Percentiles rank a stretch among this genome's conserved stretches.
phyloP scores from a whole-genome alignment of 2,888 invertebrate species.

The Drosophila prostipennis region DNA sequence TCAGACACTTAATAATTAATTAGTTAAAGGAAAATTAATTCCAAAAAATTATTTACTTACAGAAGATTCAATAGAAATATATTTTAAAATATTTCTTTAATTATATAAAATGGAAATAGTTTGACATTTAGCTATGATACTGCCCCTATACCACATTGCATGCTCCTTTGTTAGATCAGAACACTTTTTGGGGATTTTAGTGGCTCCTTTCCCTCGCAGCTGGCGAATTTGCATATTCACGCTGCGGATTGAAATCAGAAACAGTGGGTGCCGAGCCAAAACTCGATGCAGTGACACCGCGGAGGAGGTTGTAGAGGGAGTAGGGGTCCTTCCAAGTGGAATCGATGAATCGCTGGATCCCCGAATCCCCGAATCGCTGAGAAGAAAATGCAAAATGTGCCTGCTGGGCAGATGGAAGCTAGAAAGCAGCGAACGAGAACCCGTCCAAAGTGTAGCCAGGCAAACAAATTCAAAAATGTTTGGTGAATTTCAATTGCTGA shows the following conservation, averaged over 20 bases:
- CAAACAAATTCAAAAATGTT: constrained; percentile 81
- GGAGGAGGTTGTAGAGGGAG: constrained; percentile 1
- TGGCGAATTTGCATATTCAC: constrained; percentile 75
- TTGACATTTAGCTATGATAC: neutral
- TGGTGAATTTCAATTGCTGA: constrained; percentile 81
- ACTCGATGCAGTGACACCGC: constrained; percentile 55
- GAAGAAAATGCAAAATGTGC: constrained; percentile 75
- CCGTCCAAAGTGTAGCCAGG: constrained; percentile 49
- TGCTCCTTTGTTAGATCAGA: constrained; percentile 19
- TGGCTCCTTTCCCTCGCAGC: constrained; percentile 20
- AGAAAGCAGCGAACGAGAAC: constrained; percentile 42
- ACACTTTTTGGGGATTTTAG: constrained; percentile 37
- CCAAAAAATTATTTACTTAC: neutral
- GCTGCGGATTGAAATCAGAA: constrained; percentile 79
- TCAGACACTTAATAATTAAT: too few relatives aligned
- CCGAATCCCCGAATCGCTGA: constrained; percentile 9
- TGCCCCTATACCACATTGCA: constrained; percentile 3
- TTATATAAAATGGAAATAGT: too few relatives aligned
- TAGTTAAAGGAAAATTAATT: too few relatives aligned
- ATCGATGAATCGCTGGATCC: constrained; percentile 57
- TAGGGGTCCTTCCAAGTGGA: constrained; percentile 18
- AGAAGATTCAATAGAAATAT: too few relatives aligned
- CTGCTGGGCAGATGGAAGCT: constrained; percentile 66
- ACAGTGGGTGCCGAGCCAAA: constrained; percentile 68
- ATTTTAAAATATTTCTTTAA: neutral